Evolutionary conservation across 2,888 invertebrate species (phyloP), one percentile per base, ranked within the genome.

Genomic region (Lycia hirtaria): DNA sequence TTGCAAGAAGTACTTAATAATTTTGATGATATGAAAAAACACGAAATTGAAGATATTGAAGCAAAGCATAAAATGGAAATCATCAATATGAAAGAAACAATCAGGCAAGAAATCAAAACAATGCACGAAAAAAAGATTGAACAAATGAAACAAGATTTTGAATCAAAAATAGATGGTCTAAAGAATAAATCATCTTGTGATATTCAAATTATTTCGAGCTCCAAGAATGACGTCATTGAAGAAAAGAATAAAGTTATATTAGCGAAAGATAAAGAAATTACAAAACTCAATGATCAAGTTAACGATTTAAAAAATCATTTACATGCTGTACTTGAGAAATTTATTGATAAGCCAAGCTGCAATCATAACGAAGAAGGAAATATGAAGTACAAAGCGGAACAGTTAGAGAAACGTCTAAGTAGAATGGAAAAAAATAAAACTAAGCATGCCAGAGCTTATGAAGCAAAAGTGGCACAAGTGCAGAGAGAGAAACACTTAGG

Each of bases 401-500:
- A 83, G 26, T 68, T 90, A 44, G 87, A 91, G 62, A 88, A 77
- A 68, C 81, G 81, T n/a, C 61, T 91, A n/a, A 70, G 64, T 49
- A 87, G 82, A 71, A 64, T 83, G 62, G 87, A 88, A 64, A 89
- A 81, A 64, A 75, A 78, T 0, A 91, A 85, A 72, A 65, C 70
- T 0, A 89, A 84, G 68, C 80, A 67, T 40, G 58, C 71, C 0
- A 83, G 75, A 68, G 62, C 75, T 0, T 90, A 78, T 63, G 88
- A 91, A 67, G 67, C 77, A 1, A 89, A 85, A 67, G 47, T 91
- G 50, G 77, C 80, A 1, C 75, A 78, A 56, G 61, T 88, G 17
- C 87, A 88, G 60, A 75, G 83, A 50, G 88, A 90, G 6, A 90
- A 88, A 52, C 83, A 89, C 62, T 74, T 89, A 45, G 65, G 80